These are phyloP conservation scores for Drosophila paranaensis DNA, from an alignment of 2,888 invertebrate species.

Conservation along the genomic window DNA sequence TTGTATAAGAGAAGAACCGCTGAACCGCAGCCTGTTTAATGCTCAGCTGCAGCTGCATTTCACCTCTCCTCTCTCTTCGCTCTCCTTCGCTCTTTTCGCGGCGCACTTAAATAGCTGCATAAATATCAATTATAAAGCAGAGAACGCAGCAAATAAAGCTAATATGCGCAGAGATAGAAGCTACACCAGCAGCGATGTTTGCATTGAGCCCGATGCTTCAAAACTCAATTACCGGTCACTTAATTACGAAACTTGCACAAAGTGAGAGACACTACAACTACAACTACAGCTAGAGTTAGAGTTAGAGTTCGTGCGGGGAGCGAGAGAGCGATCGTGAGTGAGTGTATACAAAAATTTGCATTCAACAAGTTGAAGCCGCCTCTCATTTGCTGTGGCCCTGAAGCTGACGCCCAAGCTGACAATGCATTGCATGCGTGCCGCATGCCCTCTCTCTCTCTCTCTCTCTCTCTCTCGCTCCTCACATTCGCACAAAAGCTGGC, in stretches of 20 bases:
- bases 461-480: neutral
- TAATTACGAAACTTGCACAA: constrained; percentile 65
- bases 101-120: constrained; percentile 71
- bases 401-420: constrained; percentile 57
- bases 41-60: constrained; percentile 24
- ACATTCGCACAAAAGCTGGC: constrained; percentile 59
- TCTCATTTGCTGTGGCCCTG: constrained; percentile 53
- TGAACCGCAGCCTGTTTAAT: constrained; percentile 56
- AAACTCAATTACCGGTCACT: constrained; percentile 75
- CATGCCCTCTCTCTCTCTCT: constrained; percentile 8
- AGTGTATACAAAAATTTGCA: constrained; percentile 63
- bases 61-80: constrained; percentile 18
- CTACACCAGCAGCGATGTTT: constrained; percentile 4
- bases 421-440: constrained; percentile 40
- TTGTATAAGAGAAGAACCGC: constrained; percentile 53
- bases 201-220: constrained; percentile 46
- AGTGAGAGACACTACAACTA: neutral
- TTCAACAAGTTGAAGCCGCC: constrained; percentile 57
- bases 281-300: neutral
- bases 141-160: constrained; percentile 47
- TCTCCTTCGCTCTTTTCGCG: constrained; percentile 6
- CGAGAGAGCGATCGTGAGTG: constrained; percentile 20
- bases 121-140: constrained; percentile 75
- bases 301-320: neutral
- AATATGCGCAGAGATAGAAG: constrained; percentile 28